A percentile compares a stretch with the other conserved stretches of the same genome.
These are phyloP conservation scores for Thomomys bottae DNA, from an alignment of 2,113 vertebrate species.

Conservation along the genomic window DNA sequence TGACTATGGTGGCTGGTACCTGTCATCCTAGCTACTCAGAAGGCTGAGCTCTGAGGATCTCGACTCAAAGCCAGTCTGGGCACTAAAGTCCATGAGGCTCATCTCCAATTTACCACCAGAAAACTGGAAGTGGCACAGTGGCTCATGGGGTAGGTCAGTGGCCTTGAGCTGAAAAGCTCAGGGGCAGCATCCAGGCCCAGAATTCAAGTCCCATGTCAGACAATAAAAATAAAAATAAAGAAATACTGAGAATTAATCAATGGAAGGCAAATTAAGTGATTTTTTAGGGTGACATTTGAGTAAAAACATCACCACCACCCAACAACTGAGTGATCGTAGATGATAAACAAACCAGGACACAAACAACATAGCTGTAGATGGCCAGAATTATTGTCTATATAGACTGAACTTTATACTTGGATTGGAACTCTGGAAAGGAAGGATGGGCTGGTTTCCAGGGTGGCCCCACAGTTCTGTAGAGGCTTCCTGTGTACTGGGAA, in stretches of 20 bases:
- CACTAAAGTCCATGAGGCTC: too few relatives aligned
- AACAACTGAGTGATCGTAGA: not conserved
- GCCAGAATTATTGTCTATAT: not conserved
- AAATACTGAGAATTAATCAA: not conserved
- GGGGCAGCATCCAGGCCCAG: too few relatives aligned
- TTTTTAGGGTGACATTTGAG: not conserved
- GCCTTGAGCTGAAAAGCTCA: too few relatives aligned
- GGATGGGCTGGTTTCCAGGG: not conserved
- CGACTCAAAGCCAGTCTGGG: too few relatives aligned
- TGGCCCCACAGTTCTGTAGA: not conserved
- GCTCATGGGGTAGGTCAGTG: too few relatives aligned
- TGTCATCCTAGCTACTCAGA: too few relatives aligned
- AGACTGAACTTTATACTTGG: not conserved
- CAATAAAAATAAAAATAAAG: too few relatives aligned
- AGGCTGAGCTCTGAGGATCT: too few relatives aligned
- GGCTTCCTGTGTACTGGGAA: not conserved
- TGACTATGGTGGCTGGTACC: too few relatives aligned
- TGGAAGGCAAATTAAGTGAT: conserved; percentile 21
- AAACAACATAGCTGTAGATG: not conserved
- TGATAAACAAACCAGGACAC: not conserved
- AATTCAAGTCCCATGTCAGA: too few relatives aligned
- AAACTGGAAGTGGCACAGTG: too few relatives aligned
- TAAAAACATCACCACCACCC: not conserved
- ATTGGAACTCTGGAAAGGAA: not conserved
- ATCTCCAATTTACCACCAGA: too few relatives aligned